phyloP scores from a whole-genome alignment of 2,797 vertebrate genomes.

The Acipenser oxyrinchus region DNA sequence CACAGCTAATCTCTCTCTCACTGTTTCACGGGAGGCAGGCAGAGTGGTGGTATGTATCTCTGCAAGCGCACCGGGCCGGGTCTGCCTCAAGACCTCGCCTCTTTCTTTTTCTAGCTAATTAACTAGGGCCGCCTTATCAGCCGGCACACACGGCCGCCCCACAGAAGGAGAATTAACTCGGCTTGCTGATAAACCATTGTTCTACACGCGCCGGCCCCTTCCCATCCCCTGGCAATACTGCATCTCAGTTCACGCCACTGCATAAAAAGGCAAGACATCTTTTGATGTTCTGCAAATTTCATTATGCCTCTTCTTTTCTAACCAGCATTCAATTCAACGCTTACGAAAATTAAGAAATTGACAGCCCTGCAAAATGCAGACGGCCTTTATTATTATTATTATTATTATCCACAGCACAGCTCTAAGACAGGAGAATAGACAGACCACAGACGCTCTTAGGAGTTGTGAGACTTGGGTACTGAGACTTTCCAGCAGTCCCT shows the following conservation, averaged over 20 bases:
- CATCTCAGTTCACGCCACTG: slow-evolving; percentile 22
- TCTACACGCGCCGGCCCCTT: slow-evolving; percentile 24
- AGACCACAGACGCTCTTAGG: too few species aligned
- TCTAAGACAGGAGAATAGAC: neutral
- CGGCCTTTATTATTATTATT: slow-evolving; percentile 55
- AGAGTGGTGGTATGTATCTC: slow-evolving; percentile 11
- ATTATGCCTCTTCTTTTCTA: slow-evolving; percentile 39
- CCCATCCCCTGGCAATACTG: neutral
- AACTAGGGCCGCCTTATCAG: slow-evolving; percentile 62
- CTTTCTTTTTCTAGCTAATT: slow-evolving; percentile 55
- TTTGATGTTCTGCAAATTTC: slow-evolving; percentile 73
- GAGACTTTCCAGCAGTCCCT: too few species aligned
- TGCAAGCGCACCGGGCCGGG: slow-evolving; percentile 24
- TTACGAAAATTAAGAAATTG: slow-evolving; percentile 59
- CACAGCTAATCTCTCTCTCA: neutral
- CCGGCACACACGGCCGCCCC: slow-evolving; percentile 48
- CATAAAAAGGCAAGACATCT: slow-evolving; percentile 55
- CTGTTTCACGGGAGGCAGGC: neutral
- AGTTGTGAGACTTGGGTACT: too few species aligned
- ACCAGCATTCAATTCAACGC: slow-evolving; percentile 19
- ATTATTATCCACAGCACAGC: slow-evolving; percentile 21
- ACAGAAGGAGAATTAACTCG: slow-evolving; percentile 37
- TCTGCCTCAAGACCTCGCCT: slow-evolving; percentile 13
- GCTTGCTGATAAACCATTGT: slow-evolving; percentile 7
- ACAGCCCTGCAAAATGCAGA: slow-evolving; percentile 54